These are phyloP conservation scores for Palythoa caribaeorum DNA, from an alignment of 92 coral and sea anemone species.

Conservation along the genomic window DNA sequence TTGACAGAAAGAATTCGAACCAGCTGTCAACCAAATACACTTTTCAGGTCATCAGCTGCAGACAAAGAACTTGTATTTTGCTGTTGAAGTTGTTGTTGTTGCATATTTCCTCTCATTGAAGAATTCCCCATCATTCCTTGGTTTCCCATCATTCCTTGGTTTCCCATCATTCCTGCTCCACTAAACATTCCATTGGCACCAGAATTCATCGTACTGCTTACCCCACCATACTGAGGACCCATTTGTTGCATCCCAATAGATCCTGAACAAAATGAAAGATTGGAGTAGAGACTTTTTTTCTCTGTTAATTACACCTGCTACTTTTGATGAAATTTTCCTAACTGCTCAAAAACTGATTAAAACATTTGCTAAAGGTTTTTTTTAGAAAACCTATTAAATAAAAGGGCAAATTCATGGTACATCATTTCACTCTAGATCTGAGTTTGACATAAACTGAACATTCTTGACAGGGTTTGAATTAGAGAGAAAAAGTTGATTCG, in stretches of 20 bases:
- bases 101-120: slow-evolving; percentile 4
- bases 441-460: too few relatives aligned
- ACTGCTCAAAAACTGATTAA: too few relatives aligned
- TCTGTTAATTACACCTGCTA: not conserved
- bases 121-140: slow-evolving; percentile 11
- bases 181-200: slow-evolving; percentile 66
- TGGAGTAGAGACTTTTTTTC: not conserved
- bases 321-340: too few relatives aligned
- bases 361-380: too few relatives aligned
- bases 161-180: not conserved
- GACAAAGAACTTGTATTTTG: slow-evolving; percentile 13
- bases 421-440: too few relatives aligned
- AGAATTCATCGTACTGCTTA: slow-evolving; percentile 53
- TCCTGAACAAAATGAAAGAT: slow-evolving; percentile 45
- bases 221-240: slow-evolving; percentile 71
- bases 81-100: slow-evolving; percentile 15
- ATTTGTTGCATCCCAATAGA: slow-evolving; percentile 67
- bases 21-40: slow-evolving; percentile 73
- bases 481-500: too few relatives aligned
- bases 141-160: not conserved
- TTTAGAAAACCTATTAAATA: too few relatives aligned
- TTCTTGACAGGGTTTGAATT: too few relatives aligned
- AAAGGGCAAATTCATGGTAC: too few relatives aligned
- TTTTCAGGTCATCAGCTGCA: slow-evolving; percentile 75
- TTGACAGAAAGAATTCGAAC: not conserved